Evolutionary conservation across 1,140 invertebrate species (phyloP).

Genomic region (Bombus confusus): DNA sequence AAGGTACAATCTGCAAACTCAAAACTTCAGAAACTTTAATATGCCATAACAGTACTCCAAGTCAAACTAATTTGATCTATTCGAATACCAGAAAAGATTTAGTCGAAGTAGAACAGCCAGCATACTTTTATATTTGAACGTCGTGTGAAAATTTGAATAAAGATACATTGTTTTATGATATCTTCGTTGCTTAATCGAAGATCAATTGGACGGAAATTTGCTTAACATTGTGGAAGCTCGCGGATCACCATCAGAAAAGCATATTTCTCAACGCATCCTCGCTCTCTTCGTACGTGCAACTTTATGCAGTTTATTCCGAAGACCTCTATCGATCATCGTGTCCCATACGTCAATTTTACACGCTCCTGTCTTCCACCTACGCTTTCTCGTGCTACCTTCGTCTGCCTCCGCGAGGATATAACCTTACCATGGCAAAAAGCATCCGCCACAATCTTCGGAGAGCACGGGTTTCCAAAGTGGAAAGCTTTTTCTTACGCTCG

Average conservation of each 20-base stretch:
- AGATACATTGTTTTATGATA: neutral
- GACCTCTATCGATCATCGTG: constrained; percentile 41
- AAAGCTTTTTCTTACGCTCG: constrained; percentile 20
- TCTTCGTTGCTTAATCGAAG: neutral
- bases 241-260: neutral
- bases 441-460: constrained; percentile 33
- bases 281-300: no score
- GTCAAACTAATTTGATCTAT: no score
- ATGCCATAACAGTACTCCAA: no score
- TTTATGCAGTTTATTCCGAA: constrained; percentile 36
- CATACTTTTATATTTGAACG: no score
- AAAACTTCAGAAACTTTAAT: no score
- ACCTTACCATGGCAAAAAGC: constrained; percentile 29
- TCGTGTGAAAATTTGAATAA: no score
- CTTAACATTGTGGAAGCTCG: neutral
- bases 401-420: constrained; percentile 18
- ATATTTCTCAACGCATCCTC: neutral
- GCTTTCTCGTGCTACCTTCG: constrained; percentile 11
- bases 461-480: constrained; percentile 6
- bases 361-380: constrained; percentile 1
- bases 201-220: neutral
- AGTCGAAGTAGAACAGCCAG: no score
- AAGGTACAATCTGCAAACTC: no score
- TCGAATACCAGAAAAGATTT: no score
- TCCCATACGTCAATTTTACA: constrained; percentile 48